A percentile compares a stretch with the other conserved stretches of the same genome.
Evolutionary conservation across 2,113 vertebrate species (phyloP).

Genomic region (Sturnira hondurensis): DNA sequence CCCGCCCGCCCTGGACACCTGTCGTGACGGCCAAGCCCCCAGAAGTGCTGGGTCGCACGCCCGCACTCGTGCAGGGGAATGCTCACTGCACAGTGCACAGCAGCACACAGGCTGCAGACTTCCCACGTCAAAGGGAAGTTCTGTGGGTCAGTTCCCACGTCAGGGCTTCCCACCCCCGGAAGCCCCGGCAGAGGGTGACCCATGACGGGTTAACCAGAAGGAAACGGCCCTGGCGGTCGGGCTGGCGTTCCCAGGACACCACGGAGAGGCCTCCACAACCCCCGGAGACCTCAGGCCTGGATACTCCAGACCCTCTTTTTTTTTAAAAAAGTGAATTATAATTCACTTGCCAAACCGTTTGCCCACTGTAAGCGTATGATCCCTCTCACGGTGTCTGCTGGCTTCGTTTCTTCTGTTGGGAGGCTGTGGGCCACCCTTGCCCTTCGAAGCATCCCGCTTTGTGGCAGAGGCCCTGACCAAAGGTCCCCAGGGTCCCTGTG

Average conservation of each 20-base stretch:
- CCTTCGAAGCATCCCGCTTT: neutral
- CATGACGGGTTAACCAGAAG: neutral
- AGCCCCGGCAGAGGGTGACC: neutral
- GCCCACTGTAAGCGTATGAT: too few species aligned
- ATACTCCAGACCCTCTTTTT: neutral
- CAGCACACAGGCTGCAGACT: too few species aligned
- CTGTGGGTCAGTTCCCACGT: too few species aligned
- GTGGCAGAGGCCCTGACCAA: neutral
- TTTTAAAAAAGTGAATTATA: neutral
- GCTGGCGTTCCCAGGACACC: neutral
- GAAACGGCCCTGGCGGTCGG: neutral
- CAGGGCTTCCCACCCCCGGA: too few species aligned
- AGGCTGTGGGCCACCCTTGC: neutral
- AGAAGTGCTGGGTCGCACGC: neutral
- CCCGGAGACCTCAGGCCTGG: neutral
- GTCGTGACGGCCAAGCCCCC: neutral
- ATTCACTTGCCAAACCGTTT: too few species aligned
- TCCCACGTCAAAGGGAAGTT: too few species aligned
- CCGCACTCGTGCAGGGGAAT: accelerated
- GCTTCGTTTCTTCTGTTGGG: neutral
- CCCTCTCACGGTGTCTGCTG: neutral
- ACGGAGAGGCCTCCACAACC: neutral
- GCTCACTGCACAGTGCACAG: too few species aligned
- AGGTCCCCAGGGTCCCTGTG: neutral
- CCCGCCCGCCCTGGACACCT: too few species aligned